These are phyloP conservation scores for Caenorhabditis virilis DNA, from an alignment of 2,888 invertebrate genomes.

Conservation along the genomic window DNA sequence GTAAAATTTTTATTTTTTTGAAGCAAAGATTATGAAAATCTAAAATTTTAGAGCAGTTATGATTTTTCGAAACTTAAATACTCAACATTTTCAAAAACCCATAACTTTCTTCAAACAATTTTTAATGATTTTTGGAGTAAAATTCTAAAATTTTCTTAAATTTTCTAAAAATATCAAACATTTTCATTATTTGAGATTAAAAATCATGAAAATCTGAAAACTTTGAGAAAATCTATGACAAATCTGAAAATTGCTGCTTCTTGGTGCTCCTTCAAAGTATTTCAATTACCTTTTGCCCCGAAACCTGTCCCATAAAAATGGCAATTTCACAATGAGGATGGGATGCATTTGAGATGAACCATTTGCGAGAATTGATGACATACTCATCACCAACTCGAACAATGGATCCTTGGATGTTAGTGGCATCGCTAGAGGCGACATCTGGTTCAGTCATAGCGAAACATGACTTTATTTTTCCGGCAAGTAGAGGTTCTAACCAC, in stretches of 20 bases:
- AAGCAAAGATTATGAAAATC: neutral
- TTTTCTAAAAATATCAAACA: too few relatives aligned
- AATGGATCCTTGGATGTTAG: conserved; percentile 71
- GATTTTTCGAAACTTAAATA: too few relatives aligned
- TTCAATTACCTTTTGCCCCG: conserved; percentile 41
- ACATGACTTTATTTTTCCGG: conserved; percentile 70
- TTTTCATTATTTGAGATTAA: too few relatives aligned
- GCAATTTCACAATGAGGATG: conserved; percentile 71
- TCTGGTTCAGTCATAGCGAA: conserved; percentile 71
- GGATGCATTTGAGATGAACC: conserved; percentile 72
- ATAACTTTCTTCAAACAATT: too few relatives aligned
- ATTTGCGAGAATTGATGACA: conserved; percentile 71
- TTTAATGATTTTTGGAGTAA: too few relatives aligned
- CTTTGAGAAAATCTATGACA: too few relatives aligned
- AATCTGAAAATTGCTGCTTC: too few relatives aligned
- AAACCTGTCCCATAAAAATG: conserved; percentile 72
- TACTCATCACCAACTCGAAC: conserved; percentile 69
- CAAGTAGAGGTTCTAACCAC: conserved; percentile 67
- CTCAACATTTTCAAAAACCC: too few relatives aligned
- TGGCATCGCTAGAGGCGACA: conserved; percentile 71
- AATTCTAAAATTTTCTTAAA: too few relatives aligned
- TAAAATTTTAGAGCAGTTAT: too few relatives aligned
- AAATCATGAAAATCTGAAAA: neutral
- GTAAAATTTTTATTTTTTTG: neutral
- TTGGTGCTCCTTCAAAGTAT: too few relatives aligned